A percentile compares a stretch with the other conserved stretches of the same genome.
phyloP scores from a whole-genome alignment of 2,888 invertebrate genomes.

The Ariolimax columbianus region DNA sequence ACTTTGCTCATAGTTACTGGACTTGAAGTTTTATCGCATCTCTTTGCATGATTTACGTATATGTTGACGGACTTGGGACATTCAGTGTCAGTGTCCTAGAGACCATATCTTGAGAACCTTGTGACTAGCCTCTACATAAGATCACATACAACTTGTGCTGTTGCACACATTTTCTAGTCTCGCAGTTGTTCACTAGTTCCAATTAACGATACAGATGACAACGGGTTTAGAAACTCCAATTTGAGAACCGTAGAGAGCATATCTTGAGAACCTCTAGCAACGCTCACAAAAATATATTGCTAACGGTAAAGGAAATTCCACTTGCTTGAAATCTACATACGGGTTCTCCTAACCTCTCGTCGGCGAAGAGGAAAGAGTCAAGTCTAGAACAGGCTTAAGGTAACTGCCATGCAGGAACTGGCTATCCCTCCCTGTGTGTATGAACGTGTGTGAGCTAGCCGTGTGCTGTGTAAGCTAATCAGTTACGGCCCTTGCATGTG shows the following conservation, averaged over 20 bases:
- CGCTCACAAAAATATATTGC: background rate
- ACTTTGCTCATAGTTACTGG: no score
- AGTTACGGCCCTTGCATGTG: background rate
- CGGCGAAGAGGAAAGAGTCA: background rate
- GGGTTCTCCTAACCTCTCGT: conserved; percentile 17
- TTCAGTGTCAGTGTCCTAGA: no score
- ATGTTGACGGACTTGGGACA: no score
- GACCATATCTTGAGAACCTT: no score
- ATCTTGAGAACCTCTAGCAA: background rate
- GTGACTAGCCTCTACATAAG: no score
- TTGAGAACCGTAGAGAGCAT: background rate
- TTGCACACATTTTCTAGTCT: no score
- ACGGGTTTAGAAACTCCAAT: background rate
- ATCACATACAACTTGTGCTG: no score
- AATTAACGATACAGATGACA: no score
- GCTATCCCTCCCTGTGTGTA: background rate
- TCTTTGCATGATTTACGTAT: no score
- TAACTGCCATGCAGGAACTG: background rate
- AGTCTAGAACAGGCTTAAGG: background rate
- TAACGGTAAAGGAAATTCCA: conserved; percentile 16
- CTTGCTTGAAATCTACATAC: conserved; percentile 6
- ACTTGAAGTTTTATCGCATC: no score
- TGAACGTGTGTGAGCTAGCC: background rate
- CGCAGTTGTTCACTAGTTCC: no score
- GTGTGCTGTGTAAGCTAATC: background rate